phyloP scores from a whole-genome alignment of 2,113 vertebrate genomes.

The Psilopogon haemacephalus region DNA sequence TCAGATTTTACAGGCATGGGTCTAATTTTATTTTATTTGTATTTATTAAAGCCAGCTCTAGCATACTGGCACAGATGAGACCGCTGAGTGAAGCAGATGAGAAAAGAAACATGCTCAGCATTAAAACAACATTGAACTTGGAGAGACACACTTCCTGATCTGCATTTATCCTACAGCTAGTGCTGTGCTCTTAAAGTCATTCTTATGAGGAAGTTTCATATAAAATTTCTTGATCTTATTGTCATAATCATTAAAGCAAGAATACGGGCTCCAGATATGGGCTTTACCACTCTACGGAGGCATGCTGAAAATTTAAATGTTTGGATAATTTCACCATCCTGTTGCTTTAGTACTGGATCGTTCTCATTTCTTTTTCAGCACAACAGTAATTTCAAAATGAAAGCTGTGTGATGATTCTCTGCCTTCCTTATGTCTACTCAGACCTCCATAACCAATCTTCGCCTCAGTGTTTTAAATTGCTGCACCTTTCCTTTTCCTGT shows the following conservation, averaged over 20 bases:
- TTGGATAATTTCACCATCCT: neutral
- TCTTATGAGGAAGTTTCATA: neutral
- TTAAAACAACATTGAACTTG: neutral
- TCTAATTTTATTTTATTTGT: neutral
- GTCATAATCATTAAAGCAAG: neutral
- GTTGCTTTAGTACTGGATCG: neutral
- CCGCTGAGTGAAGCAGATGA: neutral
- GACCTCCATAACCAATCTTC: neutral
- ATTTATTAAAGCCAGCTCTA: neutral
- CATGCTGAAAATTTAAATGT: neutral
- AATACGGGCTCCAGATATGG: neutral
- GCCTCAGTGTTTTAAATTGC: neutral
- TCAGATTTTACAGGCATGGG: neutral
- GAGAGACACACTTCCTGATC: neutral
- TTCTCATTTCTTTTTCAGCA: neutral
- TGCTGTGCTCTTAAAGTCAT: neutral
- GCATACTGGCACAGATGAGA: neutral
- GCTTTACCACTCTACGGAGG: neutral
- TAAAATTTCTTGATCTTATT: constrained; percentile 11
- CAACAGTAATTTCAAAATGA: neutral
- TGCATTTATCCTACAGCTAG: neutral
- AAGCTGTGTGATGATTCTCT: neutral
- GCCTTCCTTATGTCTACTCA: neutral
- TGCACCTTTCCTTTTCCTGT: neutral
- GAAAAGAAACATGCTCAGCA: neutral